Base-by-base conservation (phyloP, 2,888 invertebrate species). In the Seladonia tumulorum region DNA sequence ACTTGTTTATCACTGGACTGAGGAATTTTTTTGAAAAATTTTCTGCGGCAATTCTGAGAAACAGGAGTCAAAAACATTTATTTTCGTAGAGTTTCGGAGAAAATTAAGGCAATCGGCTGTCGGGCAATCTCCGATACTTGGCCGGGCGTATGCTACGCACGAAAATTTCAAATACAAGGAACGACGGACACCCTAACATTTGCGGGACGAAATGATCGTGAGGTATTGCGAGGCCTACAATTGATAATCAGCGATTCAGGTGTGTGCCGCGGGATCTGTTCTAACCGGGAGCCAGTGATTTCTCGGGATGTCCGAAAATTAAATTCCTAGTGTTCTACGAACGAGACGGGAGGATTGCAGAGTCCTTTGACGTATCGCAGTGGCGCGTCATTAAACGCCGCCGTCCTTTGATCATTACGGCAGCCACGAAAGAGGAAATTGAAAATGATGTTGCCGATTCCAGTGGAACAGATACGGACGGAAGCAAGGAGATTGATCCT, bases 151-250 rank as follows among this genome's bases (percentile, higher is more conserved):
- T 71, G 76, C 42, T 86, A 81, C 35, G 73, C 16, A 57, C 42
- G 76, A 75, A 57, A 82, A 84, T 82, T 82, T 82, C 79, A 63
- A 72, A 45, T 53, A 45, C 76, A 35, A 81, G 76, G n/a, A 60
- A 22, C 63, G 16, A n/a, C 25, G 14, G 53, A 47, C 47, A 82
- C 57, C 66, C 73, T 60, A 60, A 47, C 39, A 45, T 84, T 88
- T 78, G 42, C 74, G 53, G 22, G n/a, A 68, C n/a, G 42, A 70
- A 84, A 84, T 75, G 79, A 68, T 63, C 77, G 63, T n/a, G 60
- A 49, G 42, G 35, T 39, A 49, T 53, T 42, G 39, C 49, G 71
- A 14, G 70, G 12, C 47, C 80, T 79, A 39, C 76, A 72, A 79
- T 82, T 75, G 68, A 35, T 63, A 81, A 85, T 82, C 70, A 57